Evolutionary conservation across 1,140 invertebrate species (phyloP), one percentile per base, ranked within the genome.

Genomic region (Aphidius gifuensis): DNA sequence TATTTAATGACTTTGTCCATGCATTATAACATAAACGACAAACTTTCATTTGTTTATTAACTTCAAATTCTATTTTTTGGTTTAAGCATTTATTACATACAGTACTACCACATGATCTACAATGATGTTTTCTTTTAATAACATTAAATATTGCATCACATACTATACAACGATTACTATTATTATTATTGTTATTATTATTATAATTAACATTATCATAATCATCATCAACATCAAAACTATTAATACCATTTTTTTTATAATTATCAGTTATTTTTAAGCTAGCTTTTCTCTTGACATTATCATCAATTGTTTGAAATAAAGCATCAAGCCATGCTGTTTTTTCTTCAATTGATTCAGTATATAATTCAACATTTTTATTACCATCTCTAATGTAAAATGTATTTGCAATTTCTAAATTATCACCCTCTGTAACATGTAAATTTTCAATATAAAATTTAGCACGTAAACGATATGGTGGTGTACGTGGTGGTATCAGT

Each of bases 61-160:
- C 90, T 57, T 85, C 82, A 46, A 91, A 79, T 9, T 88, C 82
- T 54, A 88, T 84, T 69, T 85, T 85, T 71, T 88, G 86, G 64
- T 85, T 84, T 42, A 89, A 91, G 74, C 90, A 92, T 67, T 83
- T 83, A 7, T 85, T 77, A 71, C 90, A 92, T 16, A 91, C 84
- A 57, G 91, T 88, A 78, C 88, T 87, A 60, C 90, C 90, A 83
- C 90, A 91, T 21, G 88, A 85, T 68, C 90, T 77, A 69, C 90
- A 92, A 72, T 91, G 89, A 70, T 92, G 89, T 64, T 90, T 83
- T 57, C 90, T 82, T 73, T 87, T 89, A 64, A 88, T 88, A 9
- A 91, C 83, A 4, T 87, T 89, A 73, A 92, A 92, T 65, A 86
- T 85, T 38, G 80, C 76, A 23, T 86, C 86, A 76, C 90, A 92